Conservation (phyloP, 92 coral and sea anemone species). For the Hydrozoanthus gracilis region DNA sequence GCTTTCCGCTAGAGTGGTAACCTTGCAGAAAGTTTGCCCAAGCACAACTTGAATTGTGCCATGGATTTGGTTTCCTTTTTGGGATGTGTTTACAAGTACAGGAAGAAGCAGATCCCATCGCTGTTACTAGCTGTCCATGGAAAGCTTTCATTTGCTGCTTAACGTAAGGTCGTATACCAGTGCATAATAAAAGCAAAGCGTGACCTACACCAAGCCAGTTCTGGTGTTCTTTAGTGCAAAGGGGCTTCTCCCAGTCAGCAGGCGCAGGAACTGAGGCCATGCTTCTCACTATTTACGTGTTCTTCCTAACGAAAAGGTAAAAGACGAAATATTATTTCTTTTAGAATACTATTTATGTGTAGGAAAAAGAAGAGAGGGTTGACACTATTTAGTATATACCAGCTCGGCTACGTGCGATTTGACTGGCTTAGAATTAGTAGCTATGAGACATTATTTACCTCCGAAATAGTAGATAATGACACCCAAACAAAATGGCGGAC, state of each 20-base stretch:
- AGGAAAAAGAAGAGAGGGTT: too few relatives aligned
- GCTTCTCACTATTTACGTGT: not conserved
- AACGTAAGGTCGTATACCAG: slow-evolving; percentile 69
- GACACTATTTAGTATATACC: too few relatives aligned
- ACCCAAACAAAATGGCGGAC: too few relatives aligned
- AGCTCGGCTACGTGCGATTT: too few relatives aligned
- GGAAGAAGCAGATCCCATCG: slow-evolving; percentile 25
- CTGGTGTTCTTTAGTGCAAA: slow-evolving; percentile 58
- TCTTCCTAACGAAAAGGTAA: too few relatives aligned
- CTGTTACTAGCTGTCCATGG: slow-evolving; percentile 48
- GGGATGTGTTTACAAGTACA: slow-evolving; percentile 58
- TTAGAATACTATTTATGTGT: too few relatives aligned
- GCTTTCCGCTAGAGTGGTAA: slow-evolving; percentile 49
- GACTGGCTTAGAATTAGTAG: too few relatives aligned
- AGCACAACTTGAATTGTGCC: slow-evolving; percentile 55
- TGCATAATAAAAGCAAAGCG: slow-evolving; percentile 60
- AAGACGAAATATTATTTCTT: too few relatives aligned
- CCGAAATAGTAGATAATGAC: too few relatives aligned
- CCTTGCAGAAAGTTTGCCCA: slow-evolving; percentile 69
- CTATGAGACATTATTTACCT: too few relatives aligned
- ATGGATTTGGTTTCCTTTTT: slow-evolving; percentile 51
- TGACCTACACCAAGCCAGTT: slow-evolving; percentile 88
- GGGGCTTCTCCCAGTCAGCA: slow-evolving; percentile 3
- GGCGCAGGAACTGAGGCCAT: not conserved
- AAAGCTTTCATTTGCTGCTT: slow-evolving; percentile 52